Base-by-base conservation (phyloP, 2,113 vertebrate genomes). In the Brachionichthys hirsutus region DNA sequence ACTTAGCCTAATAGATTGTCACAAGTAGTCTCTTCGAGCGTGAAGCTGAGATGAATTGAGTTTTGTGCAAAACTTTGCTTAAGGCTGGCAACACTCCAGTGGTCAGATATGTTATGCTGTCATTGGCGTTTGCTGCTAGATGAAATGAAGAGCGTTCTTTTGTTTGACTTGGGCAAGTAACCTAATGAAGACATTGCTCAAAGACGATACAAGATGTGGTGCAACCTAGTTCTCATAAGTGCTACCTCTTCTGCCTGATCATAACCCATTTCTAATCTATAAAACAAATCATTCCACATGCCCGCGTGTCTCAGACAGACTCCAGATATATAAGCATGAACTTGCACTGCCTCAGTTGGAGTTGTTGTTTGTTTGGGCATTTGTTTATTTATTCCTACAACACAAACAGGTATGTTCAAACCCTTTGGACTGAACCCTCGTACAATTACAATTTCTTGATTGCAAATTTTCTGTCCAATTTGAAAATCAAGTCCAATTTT, bases 1-100 rank as follows among this genome's bases (percentile, higher is more conserved):
- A 84, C 71, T 59, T 87, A 75, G 73, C 73, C 47, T 77, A 82
- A 87, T 85, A 67, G 77, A 78, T 80, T 44, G 10, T 54, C 45
- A 65, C 46, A 35, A 59, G n/a, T 42, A 61, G 35, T 3, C 59
- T 57, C 40, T 55, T 67, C 12, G 35, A 78, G 73, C 78, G 35
- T 58, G 61, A 41, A 55, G 41, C 63, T 17, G 51, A 73, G 67
- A 75, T 67, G 43, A 78, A 68, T 59, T 24, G 41, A 65, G 69
- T 52, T 79, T 35, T 64, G 55, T 62, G 70, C 67, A 77, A 85
- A n/a, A 82, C 59, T 75, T 83, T 69, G 71, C 80, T 83, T 43
- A 35, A 78, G 72, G 78, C 76, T 35, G 70, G 62, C 19, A 68
- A 63, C 67, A 65, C 54, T 65, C 35, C 30, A 47, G 70, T 60